Base-by-base conservation (phyloP, 2,113 vertebrate genomes). In the Hemichromis elongatus region DNA sequence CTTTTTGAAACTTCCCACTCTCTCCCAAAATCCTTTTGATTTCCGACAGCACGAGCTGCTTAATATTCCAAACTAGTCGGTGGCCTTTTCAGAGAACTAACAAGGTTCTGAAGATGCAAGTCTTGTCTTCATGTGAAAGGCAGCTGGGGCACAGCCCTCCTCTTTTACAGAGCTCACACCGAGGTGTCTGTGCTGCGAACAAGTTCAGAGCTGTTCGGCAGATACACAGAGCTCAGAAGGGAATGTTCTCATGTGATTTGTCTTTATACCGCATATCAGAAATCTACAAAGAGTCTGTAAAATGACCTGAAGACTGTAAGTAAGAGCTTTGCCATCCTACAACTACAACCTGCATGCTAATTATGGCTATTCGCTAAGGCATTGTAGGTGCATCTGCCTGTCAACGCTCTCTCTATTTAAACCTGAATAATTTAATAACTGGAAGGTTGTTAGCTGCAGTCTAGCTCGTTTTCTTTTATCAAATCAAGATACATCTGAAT, bases 61-160 rank as follows among this genome's bases (percentile, higher is more conserved):
- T 96, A 95, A 94, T 96, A 96, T 96, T 96, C 95, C 85, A 89
- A 93, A 92, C 81, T 90, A 94, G 93, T 95, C 94, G 12, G 89
- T 93, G 93, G 93, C 93, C 93, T 94, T 95, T 96, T 96, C 93
- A 93, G 86, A 94, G 88, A 96, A 93, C 92, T 92, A 94, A 93
- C 94, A 94, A 94, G 94, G 92, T 93, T 94, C 92, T 91, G 92
- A 87, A 91, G 94, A 92, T 95, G 94, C 90, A 85, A 91, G 89
- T 83, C 94, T 94, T 94, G 95, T 94, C 90, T 94, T 92, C 90
- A 56, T 92, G 83, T 92, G 82, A 88, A 84, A 94, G 89, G 91
- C 92, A 92, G 90, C 90, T 78, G 90, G 89, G 88, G 90, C 83
- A 50, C 89, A 90, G 91, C 83, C 75, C 80, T 91, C 87, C 68